phyloP scores from a whole-genome alignment of 2,113 vertebrate genomes.

The Herpetotheres cachinnans region DNA sequence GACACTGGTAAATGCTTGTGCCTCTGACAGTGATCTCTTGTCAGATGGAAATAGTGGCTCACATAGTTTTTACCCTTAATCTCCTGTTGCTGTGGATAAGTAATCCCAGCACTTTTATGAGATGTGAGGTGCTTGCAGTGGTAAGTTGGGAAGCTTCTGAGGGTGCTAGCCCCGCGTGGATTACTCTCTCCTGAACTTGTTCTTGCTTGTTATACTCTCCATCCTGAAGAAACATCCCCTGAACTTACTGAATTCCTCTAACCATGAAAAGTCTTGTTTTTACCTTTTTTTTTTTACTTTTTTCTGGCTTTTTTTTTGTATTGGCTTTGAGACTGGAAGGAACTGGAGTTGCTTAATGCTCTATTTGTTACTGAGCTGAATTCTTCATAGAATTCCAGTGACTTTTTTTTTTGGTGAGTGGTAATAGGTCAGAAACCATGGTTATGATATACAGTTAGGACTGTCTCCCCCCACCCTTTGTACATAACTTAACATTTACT shows the following conservation, averaged over 20 bases:
- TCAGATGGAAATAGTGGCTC: background rate
- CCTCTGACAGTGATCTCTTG: background rate
- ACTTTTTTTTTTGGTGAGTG: background rate
- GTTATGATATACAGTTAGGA: background rate
- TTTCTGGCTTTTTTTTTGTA: fast-evolving
- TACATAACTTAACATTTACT: background rate
- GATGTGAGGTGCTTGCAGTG: fast-evolving
- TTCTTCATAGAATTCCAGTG: background rate
- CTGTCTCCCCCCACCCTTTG: background rate
- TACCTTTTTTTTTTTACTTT: background rate
- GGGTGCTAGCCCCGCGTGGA: fast-evolving
- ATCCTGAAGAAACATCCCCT: background rate
- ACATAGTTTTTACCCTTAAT: fast-evolving
- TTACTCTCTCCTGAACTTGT: background rate
- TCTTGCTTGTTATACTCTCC: fast-evolving
- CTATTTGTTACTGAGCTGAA: background rate
- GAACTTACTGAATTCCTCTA: background rate
- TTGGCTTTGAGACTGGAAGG: background rate
- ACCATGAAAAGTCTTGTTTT: fast-evolving
- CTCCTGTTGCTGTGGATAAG: background rate
- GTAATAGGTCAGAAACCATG: background rate
- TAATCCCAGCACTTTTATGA: fast-evolving
- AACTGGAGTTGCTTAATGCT: background rate
- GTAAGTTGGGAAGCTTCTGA: background rate
- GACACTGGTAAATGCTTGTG: background rate